A percentile compares a stretch with the other conserved stretches of the same genome.
Conservation (phyloP, 2,888 invertebrate species). For the Hecatera dysodea region DNA sequence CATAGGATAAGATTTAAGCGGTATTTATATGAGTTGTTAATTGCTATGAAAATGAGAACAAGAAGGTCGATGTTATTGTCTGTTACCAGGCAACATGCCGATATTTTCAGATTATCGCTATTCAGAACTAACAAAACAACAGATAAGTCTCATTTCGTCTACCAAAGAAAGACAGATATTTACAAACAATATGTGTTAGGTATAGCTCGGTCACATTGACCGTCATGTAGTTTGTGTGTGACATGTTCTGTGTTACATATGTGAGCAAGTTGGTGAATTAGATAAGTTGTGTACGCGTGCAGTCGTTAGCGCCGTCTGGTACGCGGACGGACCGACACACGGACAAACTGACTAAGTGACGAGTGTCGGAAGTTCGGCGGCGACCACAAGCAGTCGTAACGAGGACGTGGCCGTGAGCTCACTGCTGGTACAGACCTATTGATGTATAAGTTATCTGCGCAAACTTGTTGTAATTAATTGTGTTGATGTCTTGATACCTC, state of each 20-base stretch:
- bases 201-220: not conserved
- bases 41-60: not conserved
- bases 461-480: not conserved
- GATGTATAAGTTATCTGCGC: not conserved
- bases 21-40: not conserved
- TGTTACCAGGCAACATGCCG: not conserved
- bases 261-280: constrained; percentile 42
- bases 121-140: not conserved
- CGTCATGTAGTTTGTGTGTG: constrained; percentile 4
- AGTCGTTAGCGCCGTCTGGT: constrained; percentile 39
- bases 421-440: not conserved
- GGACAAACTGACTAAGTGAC: constrained; percentile 14
- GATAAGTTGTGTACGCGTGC: constrained; percentile 36
- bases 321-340: not conserved
- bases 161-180: not conserved
- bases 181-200: constrained; percentile 1
- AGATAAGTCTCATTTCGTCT: not conserved
- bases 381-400: constrained; percentile 11
- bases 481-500: not conserved
- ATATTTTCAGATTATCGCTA: too few species aligned
- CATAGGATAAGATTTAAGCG: too few species aligned
- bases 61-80: not conserved
- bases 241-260: constrained; percentile 14
- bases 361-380: constrained; percentile 22
- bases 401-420: not conserved